Conservation (phyloP, 2,888 invertebrate genomes). For the Teleogryllus oceanicus region DNA sequence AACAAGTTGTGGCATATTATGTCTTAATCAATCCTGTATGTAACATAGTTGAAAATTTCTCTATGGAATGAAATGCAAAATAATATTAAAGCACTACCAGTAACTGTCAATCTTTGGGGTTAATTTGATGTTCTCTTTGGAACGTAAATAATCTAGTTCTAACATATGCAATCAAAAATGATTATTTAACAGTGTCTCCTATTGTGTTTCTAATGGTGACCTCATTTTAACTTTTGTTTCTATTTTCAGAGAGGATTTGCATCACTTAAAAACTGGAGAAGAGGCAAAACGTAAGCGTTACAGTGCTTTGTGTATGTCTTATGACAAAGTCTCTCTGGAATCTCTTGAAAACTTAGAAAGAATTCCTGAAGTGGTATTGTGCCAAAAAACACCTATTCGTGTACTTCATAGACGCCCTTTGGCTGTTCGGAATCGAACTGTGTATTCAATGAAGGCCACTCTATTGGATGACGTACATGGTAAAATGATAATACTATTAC, state of each 20-base stretch:
- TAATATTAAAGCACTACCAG: too few species aligned
- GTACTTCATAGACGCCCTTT: constrained; percentile 84
- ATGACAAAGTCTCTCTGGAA: constrained; percentile 48
- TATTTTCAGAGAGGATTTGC: constrained; percentile 59
- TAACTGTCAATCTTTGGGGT: too few species aligned
- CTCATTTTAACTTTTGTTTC: too few species aligned
- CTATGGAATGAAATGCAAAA: too few species aligned
- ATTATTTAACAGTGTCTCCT: too few species aligned
- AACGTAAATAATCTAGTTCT: too few species aligned
- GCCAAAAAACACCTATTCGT: constrained; percentile 84
- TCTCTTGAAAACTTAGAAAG: constrained; percentile 48
- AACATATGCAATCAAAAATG: too few species aligned
- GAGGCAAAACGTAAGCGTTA: constrained; percentile 85
- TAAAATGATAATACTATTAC: background rate
- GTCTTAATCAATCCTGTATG: too few species aligned
- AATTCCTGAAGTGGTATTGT: constrained; percentile 55
- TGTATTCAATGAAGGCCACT: constrained; percentile 63
- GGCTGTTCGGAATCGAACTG: constrained; percentile 61
- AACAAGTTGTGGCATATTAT: too few species aligned
- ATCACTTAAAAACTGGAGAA: constrained; percentile 78
- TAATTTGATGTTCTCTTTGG: too few species aligned
- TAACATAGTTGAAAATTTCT: too few species aligned
- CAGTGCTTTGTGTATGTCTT: constrained; percentile 69
- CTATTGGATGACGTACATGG: constrained; percentile 49
- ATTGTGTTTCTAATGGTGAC: too few species aligned